A percentile compares a stretch with the other conserved stretches of the same genome.
phyloP scores from a whole-genome alignment of 2,888 invertebrate genomes.

The Lepidocyrtoides sp. region DNA sequence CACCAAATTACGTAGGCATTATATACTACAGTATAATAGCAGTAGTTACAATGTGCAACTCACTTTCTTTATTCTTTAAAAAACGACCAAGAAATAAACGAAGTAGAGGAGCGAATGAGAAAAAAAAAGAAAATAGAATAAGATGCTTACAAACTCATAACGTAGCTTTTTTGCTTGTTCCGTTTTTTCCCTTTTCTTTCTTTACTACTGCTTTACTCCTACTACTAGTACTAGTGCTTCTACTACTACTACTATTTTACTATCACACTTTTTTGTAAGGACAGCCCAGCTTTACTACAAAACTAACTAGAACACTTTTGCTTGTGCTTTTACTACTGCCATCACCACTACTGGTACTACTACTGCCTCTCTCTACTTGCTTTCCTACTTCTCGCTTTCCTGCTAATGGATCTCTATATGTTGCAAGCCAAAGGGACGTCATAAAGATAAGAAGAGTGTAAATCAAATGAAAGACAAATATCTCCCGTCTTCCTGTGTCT shows the following conservation, averaged over 20 bases:
- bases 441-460: slow-evolving; percentile 80
- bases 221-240: too few relatives aligned
- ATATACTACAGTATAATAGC: background rate
- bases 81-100: background rate
- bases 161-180: slow-evolving; percentile 27
- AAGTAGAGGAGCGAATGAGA: background rate
- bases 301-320: slow-evolving; percentile 17
- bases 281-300: background rate
- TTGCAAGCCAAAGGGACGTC: slow-evolving; percentile 73
- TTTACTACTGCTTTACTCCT: background rate
- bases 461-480: slow-evolving; percentile 78
- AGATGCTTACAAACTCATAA: slow-evolving; percentile 30
- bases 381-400: slow-evolving; percentile 28
- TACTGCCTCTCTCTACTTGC: background rate
- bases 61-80: background rate
- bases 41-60: slow-evolving; percentile 16
- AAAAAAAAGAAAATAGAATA: slow-evolving; percentile 33
- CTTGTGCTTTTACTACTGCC: background rate
- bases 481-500: slow-evolving; percentile 72
- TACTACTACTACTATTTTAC: background rate
- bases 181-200: slow-evolving; percentile 19
- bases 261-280: slow-evolving; percentile 3
- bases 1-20: too few relatives aligned
- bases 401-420: slow-evolving; percentile 69
- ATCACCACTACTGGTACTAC: background rate